Conservation (phyloP, 2,113 vertebrate genomes). For the Falco punctatus region DNA sequence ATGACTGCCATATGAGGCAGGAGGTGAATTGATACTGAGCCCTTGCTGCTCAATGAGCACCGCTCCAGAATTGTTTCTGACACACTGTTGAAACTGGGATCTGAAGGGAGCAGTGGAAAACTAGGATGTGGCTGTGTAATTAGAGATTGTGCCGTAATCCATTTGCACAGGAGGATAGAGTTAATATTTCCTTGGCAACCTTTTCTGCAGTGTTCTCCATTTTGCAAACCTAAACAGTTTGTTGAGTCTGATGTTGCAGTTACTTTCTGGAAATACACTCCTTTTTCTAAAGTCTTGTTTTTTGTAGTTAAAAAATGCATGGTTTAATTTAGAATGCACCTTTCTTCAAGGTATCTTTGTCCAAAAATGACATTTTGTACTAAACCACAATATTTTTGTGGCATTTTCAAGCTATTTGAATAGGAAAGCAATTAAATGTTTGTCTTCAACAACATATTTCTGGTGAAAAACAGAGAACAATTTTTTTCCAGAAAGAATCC, state of each 20-base stretch:
- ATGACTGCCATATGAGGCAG: fast-evolving
- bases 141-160: neutral
- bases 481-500: neutral
- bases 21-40: neutral
- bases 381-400: neutral
- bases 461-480: neutral
- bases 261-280: neutral
- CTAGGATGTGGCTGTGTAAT: neutral
- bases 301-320: neutral
- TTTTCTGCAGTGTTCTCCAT: neutral
- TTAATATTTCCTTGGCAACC: neutral
- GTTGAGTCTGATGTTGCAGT: neutral
- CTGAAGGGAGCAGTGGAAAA: neutral
- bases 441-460: neutral
- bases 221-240: neutral
- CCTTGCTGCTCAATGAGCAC: neutral
- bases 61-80: neutral
- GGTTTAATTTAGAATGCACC: neutral
- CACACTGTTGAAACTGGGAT: neutral
- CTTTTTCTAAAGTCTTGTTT: neutral
- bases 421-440: neutral
- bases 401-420: neutral
- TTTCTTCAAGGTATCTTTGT: neutral
- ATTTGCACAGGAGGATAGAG: neutral
- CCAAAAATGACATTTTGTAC: neutral